Conservation (phyloP, 1,140 invertebrate species). For the Drosophila insularis region DNA sequence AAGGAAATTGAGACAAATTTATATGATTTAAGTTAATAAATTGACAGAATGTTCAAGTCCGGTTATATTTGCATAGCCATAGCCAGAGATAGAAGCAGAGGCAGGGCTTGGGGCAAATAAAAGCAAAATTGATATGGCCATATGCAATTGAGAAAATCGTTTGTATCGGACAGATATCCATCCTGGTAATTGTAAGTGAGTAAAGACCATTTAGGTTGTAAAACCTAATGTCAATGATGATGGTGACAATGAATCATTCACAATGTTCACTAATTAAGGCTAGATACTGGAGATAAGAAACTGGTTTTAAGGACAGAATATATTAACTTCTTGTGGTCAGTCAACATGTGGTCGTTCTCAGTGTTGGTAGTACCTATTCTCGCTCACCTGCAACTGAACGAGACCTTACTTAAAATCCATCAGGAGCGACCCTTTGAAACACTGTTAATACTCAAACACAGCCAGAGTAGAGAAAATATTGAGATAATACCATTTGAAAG, state of each 20-base stretch:
- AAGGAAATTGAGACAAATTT: conserved; percentile 9
- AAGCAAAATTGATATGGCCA: neutral
- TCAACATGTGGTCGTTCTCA: conserved; percentile 37
- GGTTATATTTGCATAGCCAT: neutral
- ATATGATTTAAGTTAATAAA: conserved; percentile 6
- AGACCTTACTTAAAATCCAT: conserved; percentile 30
- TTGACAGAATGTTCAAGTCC: neutral
- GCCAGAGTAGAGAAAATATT: neutral
- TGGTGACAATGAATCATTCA: conserved; percentile 42
- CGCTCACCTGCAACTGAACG: conserved; percentile 13
- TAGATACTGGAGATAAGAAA: conserved; percentile 34
- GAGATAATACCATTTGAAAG: neutral
- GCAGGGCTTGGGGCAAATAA: neutral
- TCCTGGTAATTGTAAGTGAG: conserved; percentile 16
- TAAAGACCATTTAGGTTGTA: conserved; percentile 23
- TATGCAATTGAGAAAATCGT: neutral
- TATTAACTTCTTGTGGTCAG: neutral
- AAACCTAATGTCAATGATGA: conserved; percentile 28
- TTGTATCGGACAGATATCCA: neutral
- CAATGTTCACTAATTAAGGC: conserved; percentile 49
- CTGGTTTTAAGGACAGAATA: neutral
- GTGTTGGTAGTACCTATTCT: conserved; percentile 32
- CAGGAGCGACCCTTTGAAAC: conserved; percentile 32
- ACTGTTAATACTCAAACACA: conserved; percentile 40
- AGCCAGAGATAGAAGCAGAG: neutral